Percentiles rank a stretch among this genome's conserved stretches.
phyloP scores from a whole-genome alignment of 2,113 vertebrate genomes.

The Mesitornis unicolor region DNA sequence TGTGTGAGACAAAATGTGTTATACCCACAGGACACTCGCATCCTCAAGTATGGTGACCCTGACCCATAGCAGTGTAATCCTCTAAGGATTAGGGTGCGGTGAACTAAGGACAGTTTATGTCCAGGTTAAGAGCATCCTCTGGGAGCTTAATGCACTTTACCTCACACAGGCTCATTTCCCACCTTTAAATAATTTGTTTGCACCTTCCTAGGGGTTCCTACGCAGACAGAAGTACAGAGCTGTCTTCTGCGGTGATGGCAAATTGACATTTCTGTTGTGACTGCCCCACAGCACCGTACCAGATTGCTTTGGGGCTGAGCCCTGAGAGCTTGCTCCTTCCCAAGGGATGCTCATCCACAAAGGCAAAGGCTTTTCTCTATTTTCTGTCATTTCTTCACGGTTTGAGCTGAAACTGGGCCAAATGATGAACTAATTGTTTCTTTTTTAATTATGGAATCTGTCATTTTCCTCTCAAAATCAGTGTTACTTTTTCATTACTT shows the following conservation, averaged over 20 bases:
- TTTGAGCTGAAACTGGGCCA: background rate
- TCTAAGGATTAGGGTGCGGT: background rate
- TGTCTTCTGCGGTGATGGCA: background rate
- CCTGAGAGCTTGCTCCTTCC: background rate
- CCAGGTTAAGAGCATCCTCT: background rate
- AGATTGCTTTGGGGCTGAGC: rapidly evolving
- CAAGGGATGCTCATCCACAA: background rate
- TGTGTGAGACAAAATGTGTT: background rate
- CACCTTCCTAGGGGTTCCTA: background rate
- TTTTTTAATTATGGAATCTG: background rate
- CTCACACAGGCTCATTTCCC: background rate
- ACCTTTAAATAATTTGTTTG: background rate
- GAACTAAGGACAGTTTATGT: background rate
- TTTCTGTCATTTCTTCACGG: background rate
- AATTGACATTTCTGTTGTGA: rapidly evolving
- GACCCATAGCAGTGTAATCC: background rate
- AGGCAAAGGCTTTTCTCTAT: background rate
- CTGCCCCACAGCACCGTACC: background rate
- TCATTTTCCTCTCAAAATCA: slow-evolving; percentile 30
- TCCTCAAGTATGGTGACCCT: background rate
- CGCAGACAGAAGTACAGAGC: rapidly evolving
- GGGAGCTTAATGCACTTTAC: background rate
- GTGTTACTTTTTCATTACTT: background rate
- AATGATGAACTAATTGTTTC: background rate
- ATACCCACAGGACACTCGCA: rapidly evolving